phyloP scores from a whole-genome alignment of 2,113 vertebrate species.

The Thymallus thymallus region DNA sequence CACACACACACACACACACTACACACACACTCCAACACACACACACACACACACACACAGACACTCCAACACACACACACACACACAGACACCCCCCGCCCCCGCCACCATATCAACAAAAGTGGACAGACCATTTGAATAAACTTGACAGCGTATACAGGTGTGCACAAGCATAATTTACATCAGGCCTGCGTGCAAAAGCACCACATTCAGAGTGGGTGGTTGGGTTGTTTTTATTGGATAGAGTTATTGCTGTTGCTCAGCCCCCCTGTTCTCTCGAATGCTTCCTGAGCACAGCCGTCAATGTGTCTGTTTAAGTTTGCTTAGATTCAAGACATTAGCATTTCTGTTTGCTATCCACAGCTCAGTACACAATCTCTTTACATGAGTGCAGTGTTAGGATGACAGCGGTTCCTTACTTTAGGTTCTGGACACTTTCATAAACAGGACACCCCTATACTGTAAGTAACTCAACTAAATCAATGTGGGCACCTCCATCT shows the following conservation, averaged over 20 bases:
- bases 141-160: neutral
- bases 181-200: neutral
- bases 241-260: neutral
- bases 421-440: too few species aligned
- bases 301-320: constrained; percentile 8
- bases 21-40: neutral
- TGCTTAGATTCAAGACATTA: neutral
- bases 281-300: neutral
- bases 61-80: neutral
- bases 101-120: neutral
- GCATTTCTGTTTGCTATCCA: constrained; percentile 2
- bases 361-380: too few species aligned
- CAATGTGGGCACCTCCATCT: too few species aligned
- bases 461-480: too few species aligned
- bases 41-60: constrained; percentile 1
- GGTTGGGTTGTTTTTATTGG: constrained; percentile 2
- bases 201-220: neutral
- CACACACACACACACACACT: neutral
- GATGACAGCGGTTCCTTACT: too few species aligned
- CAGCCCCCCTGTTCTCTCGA: neutral
- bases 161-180: neutral
- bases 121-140: constrained; percentile 24
- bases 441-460: too few species aligned
- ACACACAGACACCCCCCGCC: neutral
- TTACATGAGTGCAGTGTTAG: too few species aligned